Evolutionary conservation across 1,140 invertebrate genomes (phyloP), one percentile per base, ranked within the genome.

Genomic region (Nephila pilipes): DNA sequence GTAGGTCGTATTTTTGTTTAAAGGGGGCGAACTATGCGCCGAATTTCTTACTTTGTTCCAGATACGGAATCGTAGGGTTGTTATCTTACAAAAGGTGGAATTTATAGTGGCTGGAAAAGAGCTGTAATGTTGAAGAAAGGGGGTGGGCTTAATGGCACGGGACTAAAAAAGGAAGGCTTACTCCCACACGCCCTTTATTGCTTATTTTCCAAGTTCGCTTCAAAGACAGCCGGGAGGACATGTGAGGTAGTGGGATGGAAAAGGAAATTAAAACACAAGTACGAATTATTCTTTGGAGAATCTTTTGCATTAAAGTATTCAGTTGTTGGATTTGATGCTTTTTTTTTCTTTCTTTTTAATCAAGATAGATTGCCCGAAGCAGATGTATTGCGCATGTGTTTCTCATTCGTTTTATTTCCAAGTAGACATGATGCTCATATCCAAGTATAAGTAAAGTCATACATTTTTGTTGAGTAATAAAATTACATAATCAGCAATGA

Each of bases 1-100:
- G 55, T 87, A 36, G 85, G 55, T 87, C 85, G 85, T 87, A 87
- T 87, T 87, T 87, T 87, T 87, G 85, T 87, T 87, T 87, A 87
- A 87, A 87, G 12, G 55, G 85, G 85, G 20, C 55, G 55, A 63
- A 63, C 18, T 87, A 63, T 63, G 58, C 58, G 85, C 46, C 85
- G 25, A 63, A 58, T 63, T 87, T 87, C 58, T 63, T 87, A 60
- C 85, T 87, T 87, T 57, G 85, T 25, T 87, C 55, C 36, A 38
- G 60, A 65, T 14, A 2, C 60, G 22, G 60, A 65, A 65, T 65
- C 60, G 25, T n/a, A 54, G 25, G 36, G 58, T 38, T 58, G 55
- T 54, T 32, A 75, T 75, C 65, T 75, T 63, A 57, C 29, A 87
- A 87, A 20, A 29, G 85, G 85, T n/a, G 57, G 55, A 87, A 60